Evolutionary conservation across 2,888 invertebrate genomes (phyloP).

Genomic region (Drosophila siamana): DNA sequence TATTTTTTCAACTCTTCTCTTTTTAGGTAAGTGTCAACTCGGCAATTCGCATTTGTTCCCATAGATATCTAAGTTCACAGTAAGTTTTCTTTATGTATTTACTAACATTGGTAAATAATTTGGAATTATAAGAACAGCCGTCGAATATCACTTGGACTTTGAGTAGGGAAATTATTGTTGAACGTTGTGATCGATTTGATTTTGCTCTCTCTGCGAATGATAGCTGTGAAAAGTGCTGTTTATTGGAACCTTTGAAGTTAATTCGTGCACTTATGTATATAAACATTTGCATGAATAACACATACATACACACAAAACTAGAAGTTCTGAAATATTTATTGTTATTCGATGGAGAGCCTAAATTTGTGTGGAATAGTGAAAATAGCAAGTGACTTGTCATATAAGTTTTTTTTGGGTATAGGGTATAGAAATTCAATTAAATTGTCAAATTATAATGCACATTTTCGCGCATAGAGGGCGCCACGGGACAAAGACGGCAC

Average conservation of each 20-base stretch:
- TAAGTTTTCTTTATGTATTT: conserved; percentile 61
- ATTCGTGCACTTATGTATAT: neutral
- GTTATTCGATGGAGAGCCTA: too few relatives aligned
- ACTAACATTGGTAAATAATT: conserved; percentile 19
- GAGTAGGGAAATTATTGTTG: too few relatives aligned
- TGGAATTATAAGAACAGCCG: too few relatives aligned
- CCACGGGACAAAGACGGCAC: conserved; percentile 42
- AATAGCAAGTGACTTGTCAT: neutral
- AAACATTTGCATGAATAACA: conserved; percentile 1
- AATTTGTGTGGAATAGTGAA: too few relatives aligned
- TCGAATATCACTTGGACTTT: too few relatives aligned
- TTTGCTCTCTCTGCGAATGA: neutral
- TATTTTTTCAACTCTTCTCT: conserved; percentile 25
- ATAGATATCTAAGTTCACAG: conserved; percentile 61
- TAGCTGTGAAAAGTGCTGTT: neutral
- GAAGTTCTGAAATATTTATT: too few relatives aligned
- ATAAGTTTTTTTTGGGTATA: neutral
- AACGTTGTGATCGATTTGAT: neutral
- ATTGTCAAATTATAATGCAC: conserved; percentile 60
- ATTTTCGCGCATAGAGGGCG: conserved; percentile 35
- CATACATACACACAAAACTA: neutral
- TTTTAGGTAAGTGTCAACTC: conserved; percentile 64
- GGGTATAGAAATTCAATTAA: conserved; percentile 39
- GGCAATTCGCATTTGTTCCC: neutral
- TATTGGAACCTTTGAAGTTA: neutral